Percentiles rank a stretch among this genome's conserved stretches.
Conservation (phyloP, 2,888 invertebrate genomes). For the Drosophila flavopinicola region DNA sequence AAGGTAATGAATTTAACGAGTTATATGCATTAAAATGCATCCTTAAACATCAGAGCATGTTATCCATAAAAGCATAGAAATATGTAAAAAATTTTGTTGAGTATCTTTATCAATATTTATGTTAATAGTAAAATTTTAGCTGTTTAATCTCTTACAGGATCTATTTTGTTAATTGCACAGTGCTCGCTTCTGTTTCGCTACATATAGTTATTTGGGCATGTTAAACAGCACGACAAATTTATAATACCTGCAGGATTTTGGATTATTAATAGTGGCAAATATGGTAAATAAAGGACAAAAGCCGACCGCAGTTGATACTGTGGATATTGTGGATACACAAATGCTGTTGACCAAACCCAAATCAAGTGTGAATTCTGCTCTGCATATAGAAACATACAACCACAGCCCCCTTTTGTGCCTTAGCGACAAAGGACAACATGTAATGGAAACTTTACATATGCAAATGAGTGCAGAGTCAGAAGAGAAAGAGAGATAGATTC, state of each 20-base stretch:
- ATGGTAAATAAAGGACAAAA: constrained; percentile 11
- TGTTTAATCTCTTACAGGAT: too few relatives aligned
- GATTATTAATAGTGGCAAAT: neutral
- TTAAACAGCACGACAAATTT: neutral
- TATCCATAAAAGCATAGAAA: too few relatives aligned
- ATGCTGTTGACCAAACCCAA: constrained; percentile 47
- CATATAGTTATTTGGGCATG: neutral
- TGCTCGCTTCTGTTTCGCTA: too few relatives aligned
- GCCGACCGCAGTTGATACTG: constrained; percentile 5
- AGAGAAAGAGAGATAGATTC: neutral
- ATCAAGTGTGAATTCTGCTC: constrained; percentile 43
- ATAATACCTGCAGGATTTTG: neutral
- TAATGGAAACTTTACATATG: constrained; percentile 52
- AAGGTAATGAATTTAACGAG: too few relatives aligned
- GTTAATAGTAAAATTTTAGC: too few relatives aligned
- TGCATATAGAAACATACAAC: constrained; percentile 9
- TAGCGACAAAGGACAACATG: constrained; percentile 13
- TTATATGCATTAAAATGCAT: too few relatives aligned
- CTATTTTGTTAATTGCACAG: too few relatives aligned
- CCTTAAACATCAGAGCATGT: too few relatives aligned
- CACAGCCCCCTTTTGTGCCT: neutral
- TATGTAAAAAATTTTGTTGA: too few relatives aligned
- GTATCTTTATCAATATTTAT: too few relatives aligned
- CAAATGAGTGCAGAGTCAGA: constrained; percentile 34
- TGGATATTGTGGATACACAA: constrained; percentile 12